Percentiles rank a stretch among this genome's conserved stretches.
These are phyloP conservation scores for Onthophagus sagittarius DNA, from an alignment of 2,888 invertebrate species.

Conservation along the genomic window DNA sequence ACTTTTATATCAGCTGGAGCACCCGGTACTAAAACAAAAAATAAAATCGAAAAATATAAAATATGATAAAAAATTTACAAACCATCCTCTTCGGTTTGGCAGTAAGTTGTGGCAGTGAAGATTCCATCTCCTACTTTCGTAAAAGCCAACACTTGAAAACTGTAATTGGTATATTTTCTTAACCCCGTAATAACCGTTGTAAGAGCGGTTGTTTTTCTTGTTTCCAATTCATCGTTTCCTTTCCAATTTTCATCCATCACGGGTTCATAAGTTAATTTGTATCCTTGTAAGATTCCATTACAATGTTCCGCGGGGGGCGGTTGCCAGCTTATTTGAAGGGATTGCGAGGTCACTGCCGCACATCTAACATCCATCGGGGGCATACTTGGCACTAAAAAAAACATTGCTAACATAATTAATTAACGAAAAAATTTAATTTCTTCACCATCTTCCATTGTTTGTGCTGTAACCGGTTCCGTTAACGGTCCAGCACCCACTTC, in stretches of 20 bases:
- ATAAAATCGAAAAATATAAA: constrained; percentile 15
- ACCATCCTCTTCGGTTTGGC: constrained; percentile 78
- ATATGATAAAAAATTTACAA: constrained; percentile 29
- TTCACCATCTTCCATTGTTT: constrained; percentile 73
- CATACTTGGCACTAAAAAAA: constrained; percentile 66
- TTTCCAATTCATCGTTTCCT: constrained; percentile 56
- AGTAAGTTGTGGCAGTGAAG: constrained; percentile 62
- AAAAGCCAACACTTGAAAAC: constrained; percentile 73
- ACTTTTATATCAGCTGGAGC: constrained; percentile 77
- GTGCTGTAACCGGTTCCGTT: constrained; percentile 63
- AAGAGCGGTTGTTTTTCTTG: constrained; percentile 64
- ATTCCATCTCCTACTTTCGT: constrained; percentile 76
- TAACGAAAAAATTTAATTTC: constrained; percentile 17
- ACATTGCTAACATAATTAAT: too few relatives aligned
- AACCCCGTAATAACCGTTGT: constrained; percentile 68
- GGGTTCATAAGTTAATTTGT: constrained; percentile 66
- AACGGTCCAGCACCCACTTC: constrained; percentile 70
- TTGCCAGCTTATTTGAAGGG: constrained; percentile 76
- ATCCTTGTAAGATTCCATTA: constrained; percentile 74
- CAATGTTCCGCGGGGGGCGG: constrained; percentile 69
- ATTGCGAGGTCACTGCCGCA: constrained; percentile 69
- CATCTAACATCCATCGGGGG: constrained; percentile 77
- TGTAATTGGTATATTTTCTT: constrained; percentile 76
- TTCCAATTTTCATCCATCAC: constrained; percentile 56
- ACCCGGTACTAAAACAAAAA: constrained; percentile 61